Percentiles rank a stretch among this genome's conserved stretches.
These are phyloP conservation scores for Acrobeloides nanus DNA, from an alignment of 2,888 invertebrate species.

Conservation along the genomic window DNA sequence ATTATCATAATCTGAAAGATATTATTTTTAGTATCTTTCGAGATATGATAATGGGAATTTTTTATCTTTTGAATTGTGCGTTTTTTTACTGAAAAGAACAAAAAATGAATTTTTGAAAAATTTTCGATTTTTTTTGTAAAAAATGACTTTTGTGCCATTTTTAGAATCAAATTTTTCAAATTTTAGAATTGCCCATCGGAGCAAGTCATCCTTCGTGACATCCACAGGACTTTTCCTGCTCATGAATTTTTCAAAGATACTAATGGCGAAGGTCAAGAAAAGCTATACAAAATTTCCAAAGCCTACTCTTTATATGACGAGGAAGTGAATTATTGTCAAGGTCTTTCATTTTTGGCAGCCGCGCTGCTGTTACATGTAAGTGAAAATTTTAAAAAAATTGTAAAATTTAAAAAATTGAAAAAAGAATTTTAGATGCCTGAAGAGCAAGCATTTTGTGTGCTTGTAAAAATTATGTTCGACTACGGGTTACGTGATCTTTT, in stretches of 20 bases:
- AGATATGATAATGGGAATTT: too few relatives aligned
- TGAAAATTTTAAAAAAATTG: constrained; percentile 9
- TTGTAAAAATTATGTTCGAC: constrained; percentile 92
- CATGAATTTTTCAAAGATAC: constrained; percentile 93
- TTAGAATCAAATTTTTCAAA: neutral
- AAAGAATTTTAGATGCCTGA: constrained; percentile 82
- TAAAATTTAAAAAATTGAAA: neutral
- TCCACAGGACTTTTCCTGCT: constrained; percentile 94
- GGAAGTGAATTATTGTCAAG: constrained; percentile 98
- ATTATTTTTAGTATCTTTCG: too few relatives aligned
- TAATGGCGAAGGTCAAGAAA: constrained; percentile 82
- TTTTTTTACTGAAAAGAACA: too few relatives aligned
- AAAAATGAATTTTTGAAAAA: neutral
- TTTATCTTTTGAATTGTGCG: neutral
- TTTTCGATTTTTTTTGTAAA: constrained; percentile 5
- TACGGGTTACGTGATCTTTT: constrained; percentile 88
- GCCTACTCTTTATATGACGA: constrained; percentile 94
- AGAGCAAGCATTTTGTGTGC: constrained; percentile 93
- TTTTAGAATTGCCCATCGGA: constrained; percentile 83
- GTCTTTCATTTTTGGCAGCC: constrained; percentile 91
- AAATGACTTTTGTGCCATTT: neutral
- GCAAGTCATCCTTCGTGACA: constrained; percentile 87
- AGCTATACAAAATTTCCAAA: constrained; percentile 82
- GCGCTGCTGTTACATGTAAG: constrained; percentile 81
- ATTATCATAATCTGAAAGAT: too few relatives aligned